A percentile compares a stretch with the other conserved stretches of the same genome.
These are phyloP conservation scores for Eulithis prunata DNA, from an alignment of 2,888 invertebrate genomes.

Conservation along the genomic window DNA sequence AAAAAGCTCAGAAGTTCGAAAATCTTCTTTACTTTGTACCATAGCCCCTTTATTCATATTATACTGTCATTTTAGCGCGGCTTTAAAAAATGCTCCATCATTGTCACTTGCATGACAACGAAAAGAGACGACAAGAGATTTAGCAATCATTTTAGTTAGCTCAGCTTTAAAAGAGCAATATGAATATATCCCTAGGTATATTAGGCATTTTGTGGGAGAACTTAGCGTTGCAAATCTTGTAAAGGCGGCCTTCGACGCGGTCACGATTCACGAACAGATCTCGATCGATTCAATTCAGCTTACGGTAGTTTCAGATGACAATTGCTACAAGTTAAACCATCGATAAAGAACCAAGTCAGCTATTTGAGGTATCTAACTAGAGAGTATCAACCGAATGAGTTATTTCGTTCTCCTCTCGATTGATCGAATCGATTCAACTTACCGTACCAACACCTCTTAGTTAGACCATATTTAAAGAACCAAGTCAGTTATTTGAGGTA, in stretches of 20 bases:
- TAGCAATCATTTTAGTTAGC: no score
- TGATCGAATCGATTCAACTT: no score
- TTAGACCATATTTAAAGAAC: not conserved
- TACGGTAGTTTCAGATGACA: conserved; percentile 16
- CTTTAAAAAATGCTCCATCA: no score
- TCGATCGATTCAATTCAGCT: conserved; percentile 21
- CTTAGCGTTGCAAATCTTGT: conserved; percentile 18
- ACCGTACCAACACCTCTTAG: not conserved
- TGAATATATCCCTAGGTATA: no score
- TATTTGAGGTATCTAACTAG: not conserved
- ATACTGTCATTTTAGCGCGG: no score
- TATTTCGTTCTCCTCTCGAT: not conserved
- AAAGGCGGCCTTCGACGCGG: conserved; percentile 20
- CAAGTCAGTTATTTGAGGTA: not conserved
- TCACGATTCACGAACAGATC: conserved; percentile 21
- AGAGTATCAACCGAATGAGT: not conserved
- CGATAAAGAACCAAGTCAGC: not conserved
- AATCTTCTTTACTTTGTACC: conserved; percentile 2
- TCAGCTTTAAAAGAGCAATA: no score
- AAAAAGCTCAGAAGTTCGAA: not conserved
- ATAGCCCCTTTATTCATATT: not conserved
- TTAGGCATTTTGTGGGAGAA: not conserved
- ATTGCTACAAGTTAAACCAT: conserved; percentile 6
- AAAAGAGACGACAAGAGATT: no score
- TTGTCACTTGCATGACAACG: no score